Evolutionary conservation across 2,888 invertebrate species (phyloP).

Genomic region (Diarsia rubi): DNA sequence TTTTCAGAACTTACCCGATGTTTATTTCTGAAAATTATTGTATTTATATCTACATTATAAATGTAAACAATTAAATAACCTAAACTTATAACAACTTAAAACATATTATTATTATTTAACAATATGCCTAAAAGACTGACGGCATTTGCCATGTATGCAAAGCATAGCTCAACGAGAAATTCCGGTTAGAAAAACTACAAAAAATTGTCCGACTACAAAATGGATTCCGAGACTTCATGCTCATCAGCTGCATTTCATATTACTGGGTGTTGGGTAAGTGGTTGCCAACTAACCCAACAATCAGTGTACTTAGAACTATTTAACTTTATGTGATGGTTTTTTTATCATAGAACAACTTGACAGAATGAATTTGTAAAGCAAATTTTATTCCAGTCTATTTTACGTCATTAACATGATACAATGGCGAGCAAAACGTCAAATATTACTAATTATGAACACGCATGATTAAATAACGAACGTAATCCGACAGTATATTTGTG

Average conservation of each 20-base stretch:
- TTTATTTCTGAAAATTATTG: too few relatives aligned
- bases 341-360: not conserved
- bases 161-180: not conserved
- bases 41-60: too few relatives aligned
- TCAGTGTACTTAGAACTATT: not conserved
- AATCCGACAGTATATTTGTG: slow-evolving; percentile 19
- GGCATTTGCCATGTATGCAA: too few relatives aligned
- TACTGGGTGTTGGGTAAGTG: too few relatives aligned
- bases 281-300: too few relatives aligned
- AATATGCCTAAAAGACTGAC: too few relatives aligned
- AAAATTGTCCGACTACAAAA: not conserved
- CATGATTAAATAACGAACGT: slow-evolving; percentile 35
- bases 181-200: not conserved
- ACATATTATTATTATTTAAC: too few relatives aligned
- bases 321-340: not conserved
- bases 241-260: too few relatives aligned
- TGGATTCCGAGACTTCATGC: not conserved
- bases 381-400: slow-evolving; percentile 17
- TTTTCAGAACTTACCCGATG: too few relatives aligned
- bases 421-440: slow-evolving; percentile 7
- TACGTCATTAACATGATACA: slow-evolving; percentile 15
- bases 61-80: too few relatives aligned
- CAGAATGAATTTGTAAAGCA: slow-evolving; percentile 17
- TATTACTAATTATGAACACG: slow-evolving; percentile 38
- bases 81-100: too few relatives aligned